Evolutionary conservation across 2,797 vertebrate genomes (phyloP), one percentile per base, ranked within the genome.

Genomic region (Nannoperca australis): DNA sequence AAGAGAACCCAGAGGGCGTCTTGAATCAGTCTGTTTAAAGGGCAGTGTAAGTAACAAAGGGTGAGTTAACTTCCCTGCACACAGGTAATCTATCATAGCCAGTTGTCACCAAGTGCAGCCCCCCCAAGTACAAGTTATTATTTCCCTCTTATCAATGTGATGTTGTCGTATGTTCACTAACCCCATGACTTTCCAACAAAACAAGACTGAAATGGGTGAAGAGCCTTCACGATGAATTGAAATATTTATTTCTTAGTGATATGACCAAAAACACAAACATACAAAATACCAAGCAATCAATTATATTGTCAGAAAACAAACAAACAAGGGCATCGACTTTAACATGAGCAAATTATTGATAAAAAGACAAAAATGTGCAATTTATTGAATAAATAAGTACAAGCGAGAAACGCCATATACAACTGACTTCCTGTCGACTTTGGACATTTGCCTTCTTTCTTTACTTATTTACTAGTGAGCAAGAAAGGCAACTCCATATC

Each of bases 381-480:
- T 85, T 72, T 40, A 56, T 64, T 78, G 56, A 90, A 92, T 94
- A 94, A 93, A 94, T 94, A 93, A 86, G 76, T 79, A 78, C 40
- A 64, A 60, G 60, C 38, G 68, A 76, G 73, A 83, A 82, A 84
- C 47, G 40, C 44, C 60, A 53, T 22, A 24, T 75, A 59, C 45
- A 77, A 60, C 47, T 64, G 53, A 56, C 61, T 65, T 84, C 63
- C 82, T 73, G 44, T 70, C 73, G 68, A 9, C 59, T 66, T 50
- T 76, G 72, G 58, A 51, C 20, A 60, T 67, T 36, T 63, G 64
- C 55, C 34, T 54, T 66, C 49, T 73, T 70, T 22, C 45, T 50
- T 64, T 38, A 54, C 51, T 74, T 58, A 18, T 60, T 42, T 47
- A 55, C 2, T 8, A n/a, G 18, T 15, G 22, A 36, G 58, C 36